These are phyloP conservation scores for Phortica okadai DNA, from an alignment of 2,888 invertebrate genomes.

Conservation along the genomic window DNA sequence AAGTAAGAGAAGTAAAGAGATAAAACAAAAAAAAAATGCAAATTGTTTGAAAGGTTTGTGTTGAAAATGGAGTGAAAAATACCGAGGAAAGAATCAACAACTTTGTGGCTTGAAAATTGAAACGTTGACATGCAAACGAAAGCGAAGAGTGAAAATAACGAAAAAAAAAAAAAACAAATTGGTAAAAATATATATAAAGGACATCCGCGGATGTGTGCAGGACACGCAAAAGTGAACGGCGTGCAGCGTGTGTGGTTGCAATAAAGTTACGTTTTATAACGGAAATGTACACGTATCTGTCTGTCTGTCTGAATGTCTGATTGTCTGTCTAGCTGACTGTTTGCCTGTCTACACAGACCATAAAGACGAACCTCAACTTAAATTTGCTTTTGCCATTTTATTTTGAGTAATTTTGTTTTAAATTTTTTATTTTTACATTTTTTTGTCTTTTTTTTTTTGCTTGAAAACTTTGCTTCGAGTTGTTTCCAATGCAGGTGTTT, in stretches of 20 bases:
- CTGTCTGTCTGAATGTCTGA: too few relatives aligned
- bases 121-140: constrained; percentile 24
- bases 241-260: neutral
- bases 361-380: too few relatives aligned
- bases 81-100: constrained; percentile 16
- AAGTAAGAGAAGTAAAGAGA: constrained; percentile 8
- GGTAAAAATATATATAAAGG: neutral
- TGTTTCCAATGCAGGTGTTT: neutral
- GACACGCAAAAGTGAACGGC: neutral
- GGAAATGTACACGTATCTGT: neutral
- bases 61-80: neutral
- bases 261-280: constrained; percentile 1
- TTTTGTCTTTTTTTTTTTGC: too few relatives aligned
- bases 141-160: neutral
- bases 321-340: too few relatives aligned
- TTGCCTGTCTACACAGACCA: neutral
- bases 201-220: constrained; percentile 1
- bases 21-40: neutral
- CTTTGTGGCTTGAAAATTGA: constrained; percentile 31
- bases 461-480: neutral
- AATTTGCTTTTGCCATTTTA: too few relatives aligned
- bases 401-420: too few relatives aligned
- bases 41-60: neutral
- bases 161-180: neutral
- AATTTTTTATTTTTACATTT: too few relatives aligned